phyloP scores from a whole-genome alignment of 2,888 invertebrate genomes.

The Homarus gammarus region DNA sequence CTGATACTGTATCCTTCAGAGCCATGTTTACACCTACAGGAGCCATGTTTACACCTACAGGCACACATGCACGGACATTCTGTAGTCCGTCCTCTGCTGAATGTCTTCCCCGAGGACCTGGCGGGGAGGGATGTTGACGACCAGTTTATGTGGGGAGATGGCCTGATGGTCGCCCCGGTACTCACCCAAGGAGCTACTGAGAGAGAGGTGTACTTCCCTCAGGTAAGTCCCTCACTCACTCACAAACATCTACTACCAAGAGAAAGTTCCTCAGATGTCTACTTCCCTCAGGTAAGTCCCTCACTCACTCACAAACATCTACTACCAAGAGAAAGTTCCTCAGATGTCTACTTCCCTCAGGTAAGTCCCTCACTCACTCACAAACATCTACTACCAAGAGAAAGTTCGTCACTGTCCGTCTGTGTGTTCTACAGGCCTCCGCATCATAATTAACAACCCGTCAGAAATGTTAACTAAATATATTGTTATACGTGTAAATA shows the following conservation, averaged over 20 bases:
- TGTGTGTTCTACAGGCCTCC: too few relatives aligned
- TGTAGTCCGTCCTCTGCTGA: conserved; percentile 79
- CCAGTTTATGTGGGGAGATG: conserved; percentile 79
- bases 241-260: not conserved
- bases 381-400: too few relatives aligned
- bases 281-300: not conserved
- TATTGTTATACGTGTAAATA: too few relatives aligned
- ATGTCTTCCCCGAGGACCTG: conserved; percentile 77
- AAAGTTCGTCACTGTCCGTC: too few relatives aligned
- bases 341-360: conserved; percentile 47
- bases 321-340: not conserved
- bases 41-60: conserved; percentile 39
- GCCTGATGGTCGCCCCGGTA: conserved; percentile 78
- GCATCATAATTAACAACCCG: too few relatives aligned
- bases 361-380: not conserved
- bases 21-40: too few relatives aligned
- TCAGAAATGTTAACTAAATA: too few relatives aligned
- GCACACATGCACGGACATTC: conserved; percentile 78
- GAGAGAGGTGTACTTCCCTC: not conserved
- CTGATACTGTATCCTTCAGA: too few relatives aligned
- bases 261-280: not conserved
- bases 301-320: not conserved
- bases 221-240: not conserved
- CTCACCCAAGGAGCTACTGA: conserved; percentile 42
- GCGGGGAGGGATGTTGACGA: conserved; percentile 77